Base-by-base conservation (phyloP, 2,888 invertebrate genomes). In the Capitulum mitella region DNA sequence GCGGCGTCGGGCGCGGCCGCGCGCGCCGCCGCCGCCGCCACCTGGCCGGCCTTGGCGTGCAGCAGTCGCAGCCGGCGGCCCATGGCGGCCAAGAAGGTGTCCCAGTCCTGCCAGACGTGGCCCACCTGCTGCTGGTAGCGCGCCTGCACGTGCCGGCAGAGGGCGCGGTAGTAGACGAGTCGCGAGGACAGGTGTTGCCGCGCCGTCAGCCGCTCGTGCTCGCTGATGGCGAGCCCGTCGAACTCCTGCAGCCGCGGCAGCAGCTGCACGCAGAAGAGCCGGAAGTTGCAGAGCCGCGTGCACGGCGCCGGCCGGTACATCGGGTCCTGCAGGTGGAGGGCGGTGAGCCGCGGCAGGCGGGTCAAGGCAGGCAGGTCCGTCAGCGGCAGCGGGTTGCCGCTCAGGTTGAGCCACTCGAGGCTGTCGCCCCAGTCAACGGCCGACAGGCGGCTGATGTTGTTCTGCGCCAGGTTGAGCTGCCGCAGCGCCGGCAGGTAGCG, bases 201-300 rank as follows among this genome's bases (percentile, higher is more conserved):
- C 37, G 70, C 37, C 12, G 10, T 8, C 29, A 46, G 19, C 43
- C 76, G 76, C 76, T 76, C 76, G 19, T 76, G 46, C 29, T 43
- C 48, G 8, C 29, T 76, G 40, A 76, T 12, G 26, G 76, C 6
- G 46, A 16, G 12, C 12, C 76, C 46, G 46, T 76, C 76, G 3
- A 76, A 29, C 46, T 29, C 19, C 46, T 76, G 46, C 76, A 76
- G 76, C 8, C 76, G 76, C 43, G 76, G 76, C 76, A 76, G 76
- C 46, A 48, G 29, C 29, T 46, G 76, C 46, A 76, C 76, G 29
- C 43, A 48, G 29, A 76, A 76, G n/a, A 76, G 48, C 29, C 76
- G 76, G 22, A 43, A 29, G 46, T 76, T 76, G 46, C 76, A 76
- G 26, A 70, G 70, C 14, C 70, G 70, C 37, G 70, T 26, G 26